Conservation (phyloP, 2,888 invertebrate genomes). For the Temnothorax ravouxi region DNA sequence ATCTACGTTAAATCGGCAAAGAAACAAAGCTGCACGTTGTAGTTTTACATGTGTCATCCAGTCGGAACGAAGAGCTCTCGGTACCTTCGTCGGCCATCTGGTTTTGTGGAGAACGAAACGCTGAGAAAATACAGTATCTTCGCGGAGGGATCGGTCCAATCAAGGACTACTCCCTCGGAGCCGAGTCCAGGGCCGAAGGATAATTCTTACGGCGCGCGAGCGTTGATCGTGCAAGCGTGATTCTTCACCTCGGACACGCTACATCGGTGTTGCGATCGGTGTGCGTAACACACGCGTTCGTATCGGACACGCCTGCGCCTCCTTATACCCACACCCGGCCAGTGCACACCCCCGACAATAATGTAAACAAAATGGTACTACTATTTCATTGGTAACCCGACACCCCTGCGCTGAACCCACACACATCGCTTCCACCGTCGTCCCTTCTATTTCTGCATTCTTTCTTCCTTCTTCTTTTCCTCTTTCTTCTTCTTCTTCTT, state of each 20-base stretch:
- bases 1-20: neutral
- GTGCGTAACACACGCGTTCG: conserved; percentile 65
- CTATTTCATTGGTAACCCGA: conserved; percentile 86
- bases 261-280: conserved; percentile 65
- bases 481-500: neutral
- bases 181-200: conserved; percentile 69
- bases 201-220: conserved; percentile 77
- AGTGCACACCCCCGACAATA: conserved; percentile 82
- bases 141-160: conserved; percentile 74
- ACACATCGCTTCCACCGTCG: conserved; percentile 78
- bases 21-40: conserved; percentile 5
- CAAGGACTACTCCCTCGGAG: conserved; percentile 61
- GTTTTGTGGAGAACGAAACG: conserved; percentile 13
- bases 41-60: conserved; percentile 41
- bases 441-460: conserved; percentile 11
- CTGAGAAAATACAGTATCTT: conserved; percentile 36
- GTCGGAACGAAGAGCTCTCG: conserved; percentile 25
- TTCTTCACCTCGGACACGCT: conserved; percentile 75
- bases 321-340: conserved; percentile 63
- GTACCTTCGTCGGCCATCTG: conserved; percentile 49
- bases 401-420: conserved; percentile 83
- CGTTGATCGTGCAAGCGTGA: conserved; percentile 79
- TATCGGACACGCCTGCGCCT: conserved; percentile 54
- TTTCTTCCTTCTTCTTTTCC: neutral
- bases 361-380: conserved; percentile 86